Conservation (phyloP, 2,113 vertebrate species). For the Charadrius vociferus region DNA sequence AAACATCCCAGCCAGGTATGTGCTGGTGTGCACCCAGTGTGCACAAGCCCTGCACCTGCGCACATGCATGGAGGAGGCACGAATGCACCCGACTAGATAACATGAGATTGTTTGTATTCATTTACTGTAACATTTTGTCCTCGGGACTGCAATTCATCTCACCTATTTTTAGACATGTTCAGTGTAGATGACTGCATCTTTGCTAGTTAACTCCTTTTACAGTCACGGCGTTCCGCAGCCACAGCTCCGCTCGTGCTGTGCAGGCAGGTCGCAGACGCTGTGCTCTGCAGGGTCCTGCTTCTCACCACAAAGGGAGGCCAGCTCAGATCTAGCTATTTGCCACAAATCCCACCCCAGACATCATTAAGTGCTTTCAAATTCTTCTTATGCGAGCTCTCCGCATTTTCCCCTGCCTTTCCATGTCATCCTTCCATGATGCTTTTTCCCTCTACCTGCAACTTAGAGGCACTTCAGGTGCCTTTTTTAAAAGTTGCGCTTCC, state of each 20-base stretch:
- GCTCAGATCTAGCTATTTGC: background rate
- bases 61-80: background rate
- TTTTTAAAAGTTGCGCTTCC: too few relatives aligned
- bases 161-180: slow-evolving; percentile 33
- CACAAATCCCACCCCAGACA: background rate
- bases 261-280: background rate
- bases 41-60: background rate
- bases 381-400: background rate
- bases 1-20: background rate
- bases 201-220: background rate
- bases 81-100: background rate
- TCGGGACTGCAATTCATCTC: background rate
- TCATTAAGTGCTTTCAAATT: background rate
- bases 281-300: background rate
- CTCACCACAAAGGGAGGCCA: background rate
- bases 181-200: background rate
- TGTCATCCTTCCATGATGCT: background rate
- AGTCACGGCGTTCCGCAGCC: background rate
- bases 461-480: background rate
- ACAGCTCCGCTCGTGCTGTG: background rate
- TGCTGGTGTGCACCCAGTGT: background rate
- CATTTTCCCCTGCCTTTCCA: background rate
- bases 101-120: background rate
- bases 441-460: background rate
- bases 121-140: slow-evolving; percentile 6